phyloP scores from a whole-genome alignment of 1,140 invertebrate species.

The Tribolium madens region DNA sequence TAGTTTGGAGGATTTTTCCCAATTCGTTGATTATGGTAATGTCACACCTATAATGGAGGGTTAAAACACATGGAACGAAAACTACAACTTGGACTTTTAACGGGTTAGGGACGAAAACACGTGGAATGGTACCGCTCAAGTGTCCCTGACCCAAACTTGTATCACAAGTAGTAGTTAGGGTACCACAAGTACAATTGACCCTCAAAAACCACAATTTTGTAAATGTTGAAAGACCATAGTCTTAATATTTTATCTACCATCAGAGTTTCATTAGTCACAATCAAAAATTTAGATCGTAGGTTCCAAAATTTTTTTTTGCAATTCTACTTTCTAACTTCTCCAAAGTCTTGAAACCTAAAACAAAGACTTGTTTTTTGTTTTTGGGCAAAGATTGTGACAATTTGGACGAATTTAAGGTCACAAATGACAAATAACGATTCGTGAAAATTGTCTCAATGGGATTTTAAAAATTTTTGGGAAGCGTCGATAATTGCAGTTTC shows the following conservation, averaged over 20 bases:
- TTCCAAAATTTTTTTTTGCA: background rate
- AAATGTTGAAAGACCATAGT: background rate
- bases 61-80: conserved; percentile 9
- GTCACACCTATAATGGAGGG: background rate
- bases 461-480: background rate
- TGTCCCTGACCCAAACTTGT: background rate
- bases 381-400: background rate
- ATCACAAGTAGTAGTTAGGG: background rate
- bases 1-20: background rate
- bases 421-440: background rate
- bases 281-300: conserved; percentile 9
- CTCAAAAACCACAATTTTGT: background rate
- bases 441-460: background rate
- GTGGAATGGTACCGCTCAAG: background rate
- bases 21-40: background rate
- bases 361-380: background rate
- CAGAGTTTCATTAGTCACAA: background rate
- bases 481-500: background rate
- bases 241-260: background rate
- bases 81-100: conserved; percentile 19
- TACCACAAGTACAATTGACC: background rate
- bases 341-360: background rate
- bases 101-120: background rate
- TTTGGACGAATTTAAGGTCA: background rate
- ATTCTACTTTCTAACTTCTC: background rate